phyloP scores from a whole-genome alignment of 2,113 vertebrate species.

The Clarias macrocephalus region DNA sequence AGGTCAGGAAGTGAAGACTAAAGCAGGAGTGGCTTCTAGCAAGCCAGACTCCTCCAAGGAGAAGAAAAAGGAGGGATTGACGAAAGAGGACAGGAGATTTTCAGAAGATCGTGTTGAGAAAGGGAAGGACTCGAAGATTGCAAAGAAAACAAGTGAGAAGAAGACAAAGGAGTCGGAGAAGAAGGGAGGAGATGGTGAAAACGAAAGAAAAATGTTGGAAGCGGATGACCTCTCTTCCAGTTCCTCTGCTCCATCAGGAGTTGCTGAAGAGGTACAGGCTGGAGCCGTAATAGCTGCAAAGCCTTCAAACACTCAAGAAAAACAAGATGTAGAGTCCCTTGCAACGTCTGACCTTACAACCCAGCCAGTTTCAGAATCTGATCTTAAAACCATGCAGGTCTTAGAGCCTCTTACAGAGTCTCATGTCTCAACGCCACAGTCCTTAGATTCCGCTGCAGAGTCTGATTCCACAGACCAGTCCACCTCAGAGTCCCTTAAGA shows the following conservation, averaged over 20 bases:
- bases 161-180: slow-evolving; percentile 65
- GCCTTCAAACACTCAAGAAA: neutral
- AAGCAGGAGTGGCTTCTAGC: slow-evolving; percentile 61
- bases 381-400: neutral
- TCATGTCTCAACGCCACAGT: neutral
- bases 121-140: slow-evolving; percentile 55
- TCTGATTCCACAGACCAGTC: neutral
- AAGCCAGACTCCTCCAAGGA: slow-evolving; percentile 73
- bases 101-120: slow-evolving; percentile 71
- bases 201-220: slow-evolving; percentile 43
- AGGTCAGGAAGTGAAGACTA: slow-evolving; percentile 72
- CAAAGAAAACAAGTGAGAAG: slow-evolving; percentile 64
- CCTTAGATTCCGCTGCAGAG: neutral
- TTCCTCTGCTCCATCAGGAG: neutral
- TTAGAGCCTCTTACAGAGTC: neutral
- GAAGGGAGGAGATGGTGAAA: slow-evolving; percentile 57
- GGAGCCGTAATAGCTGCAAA: neutral
- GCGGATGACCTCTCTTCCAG: slow-evolving; percentile 38
- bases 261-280: neutral
- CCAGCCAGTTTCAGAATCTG: neutral
- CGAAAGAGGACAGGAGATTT: slow-evolving; percentile 76
- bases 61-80: slow-evolving; percentile 71
- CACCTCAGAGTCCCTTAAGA: neutral
- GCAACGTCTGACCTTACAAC: neutral
- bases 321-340: neutral